Conservation (phyloP, 2,113 vertebrate genomes). For the Indicator indicator region DNA sequence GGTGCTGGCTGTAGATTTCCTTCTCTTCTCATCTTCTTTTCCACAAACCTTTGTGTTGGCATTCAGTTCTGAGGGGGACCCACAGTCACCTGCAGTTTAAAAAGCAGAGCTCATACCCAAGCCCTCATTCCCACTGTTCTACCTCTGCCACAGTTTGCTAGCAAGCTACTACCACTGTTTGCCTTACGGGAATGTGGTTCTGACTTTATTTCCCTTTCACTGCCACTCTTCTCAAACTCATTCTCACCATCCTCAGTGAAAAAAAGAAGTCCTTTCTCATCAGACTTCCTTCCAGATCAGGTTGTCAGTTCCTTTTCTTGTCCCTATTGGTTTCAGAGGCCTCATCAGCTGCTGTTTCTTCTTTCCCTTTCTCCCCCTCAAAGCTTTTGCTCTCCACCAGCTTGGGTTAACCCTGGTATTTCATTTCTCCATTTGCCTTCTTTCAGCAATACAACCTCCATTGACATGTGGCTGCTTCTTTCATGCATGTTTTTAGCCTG, state of each 20-base stretch:
- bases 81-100: neutral
- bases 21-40: neutral
- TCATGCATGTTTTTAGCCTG: neutral
- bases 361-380: conserved; percentile 32
- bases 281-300: conserved; percentile 40
- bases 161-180: neutral
- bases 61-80: neutral
- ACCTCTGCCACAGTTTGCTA: neutral
- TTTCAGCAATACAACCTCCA: neutral
- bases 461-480: neutral
- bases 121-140: neutral
- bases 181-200: neutral
- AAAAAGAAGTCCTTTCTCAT: conserved; percentile 76
- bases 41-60: neutral
- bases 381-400: neutral
- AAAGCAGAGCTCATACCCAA: neutral
- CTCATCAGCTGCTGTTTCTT: neutral
- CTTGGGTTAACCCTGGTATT: neutral
- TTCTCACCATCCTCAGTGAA: neutral
- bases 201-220: neutral
- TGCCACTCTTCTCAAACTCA: neutral
- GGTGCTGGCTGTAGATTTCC: neutral
- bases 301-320: conserved; percentile 51
- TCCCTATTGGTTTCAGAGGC: neutral
- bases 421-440: conserved; percentile 31